Percentiles rank a stretch among this genome's conserved stretches.
Conservation (phyloP, 1,140 invertebrate genomes). For the Aphidius gifuensis region DNA sequence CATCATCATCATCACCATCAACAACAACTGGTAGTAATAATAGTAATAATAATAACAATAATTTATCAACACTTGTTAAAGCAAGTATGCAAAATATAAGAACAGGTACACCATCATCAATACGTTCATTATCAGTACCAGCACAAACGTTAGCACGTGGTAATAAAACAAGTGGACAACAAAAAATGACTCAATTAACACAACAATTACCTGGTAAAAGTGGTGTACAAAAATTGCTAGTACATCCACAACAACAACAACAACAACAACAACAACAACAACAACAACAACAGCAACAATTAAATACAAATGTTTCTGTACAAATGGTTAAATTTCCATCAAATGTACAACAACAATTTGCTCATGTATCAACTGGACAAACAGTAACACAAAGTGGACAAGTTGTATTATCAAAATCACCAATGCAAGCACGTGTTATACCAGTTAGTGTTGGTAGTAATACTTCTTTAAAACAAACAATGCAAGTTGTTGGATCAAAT, state of each 20-base stretch:
- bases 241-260: constrained; percentile 50
- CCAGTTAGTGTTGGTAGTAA: constrained; percentile 54
- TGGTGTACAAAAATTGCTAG: constrained; percentile 61
- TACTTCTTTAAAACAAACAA: constrained; percentile 56
- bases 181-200: constrained; percentile 61
- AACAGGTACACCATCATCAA: constrained; percentile 62
- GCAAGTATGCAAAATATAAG: constrained; percentile 52
- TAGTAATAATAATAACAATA: constrained; percentile 38
- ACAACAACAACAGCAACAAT: constrained; percentile 72
- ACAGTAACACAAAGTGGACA: constrained; percentile 45
- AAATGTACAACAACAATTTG: constrained; percentile 56
- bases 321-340: constrained; percentile 42
- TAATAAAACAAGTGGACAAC: constrained; percentile 58
- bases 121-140: constrained; percentile 67
- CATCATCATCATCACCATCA: constrained; percentile 19
- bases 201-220: constrained; percentile 54
- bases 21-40: constrained; percentile 40
- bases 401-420: constrained; percentile 50
- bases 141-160: constrained; percentile 64
- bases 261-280: constrained; percentile 63
- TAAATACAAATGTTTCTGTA: constrained; percentile 61
- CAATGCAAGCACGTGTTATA: constrained; percentile 53
- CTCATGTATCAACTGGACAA: constrained; percentile 51
- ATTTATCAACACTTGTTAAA: constrained; percentile 61
- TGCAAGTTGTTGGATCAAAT: constrained; percentile 56